Conservation (phyloP, 2,888 invertebrate genomes). For the Drosophila sordidula region DNA sequence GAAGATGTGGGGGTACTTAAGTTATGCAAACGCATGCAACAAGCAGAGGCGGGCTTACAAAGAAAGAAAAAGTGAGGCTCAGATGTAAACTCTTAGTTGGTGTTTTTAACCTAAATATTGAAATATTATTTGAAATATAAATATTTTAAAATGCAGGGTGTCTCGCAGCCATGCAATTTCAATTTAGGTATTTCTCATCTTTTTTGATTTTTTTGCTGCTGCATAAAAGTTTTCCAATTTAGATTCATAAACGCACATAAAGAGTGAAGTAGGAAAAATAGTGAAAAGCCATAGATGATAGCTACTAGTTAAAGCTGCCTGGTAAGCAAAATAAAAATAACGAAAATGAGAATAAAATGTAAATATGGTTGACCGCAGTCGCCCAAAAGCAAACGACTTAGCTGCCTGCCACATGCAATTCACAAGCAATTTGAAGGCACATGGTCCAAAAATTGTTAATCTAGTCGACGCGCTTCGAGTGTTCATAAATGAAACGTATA, state of each 20-base stretch:
- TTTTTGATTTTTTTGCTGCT: conserved; percentile 8
- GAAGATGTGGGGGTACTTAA: background rate
- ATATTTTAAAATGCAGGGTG: background rate
- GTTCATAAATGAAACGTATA: conserved; percentile 30
- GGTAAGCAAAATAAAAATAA: conserved; percentile 6
- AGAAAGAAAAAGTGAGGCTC: too few relatives aligned
- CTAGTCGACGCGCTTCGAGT: conserved; percentile 17
- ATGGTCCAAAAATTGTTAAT: conserved; percentile 40
- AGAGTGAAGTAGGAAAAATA: conserved; percentile 28
- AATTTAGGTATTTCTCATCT: background rate
- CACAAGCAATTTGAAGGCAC: conserved; percentile 36
- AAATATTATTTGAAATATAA: background rate
- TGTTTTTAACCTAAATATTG: background rate
- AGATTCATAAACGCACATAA: conserved; percentile 56
- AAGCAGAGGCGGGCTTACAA: too few relatives aligned
- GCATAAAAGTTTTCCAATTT: conserved; percentile 71
- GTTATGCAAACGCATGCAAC: background rate
- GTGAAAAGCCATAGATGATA: conserved; percentile 7
- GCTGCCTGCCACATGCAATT: conserved; percentile 37
- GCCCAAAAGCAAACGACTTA: conserved; percentile 15
- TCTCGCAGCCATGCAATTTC: background rate
- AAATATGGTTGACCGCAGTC: conserved; percentile 19
- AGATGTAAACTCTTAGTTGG: too few relatives aligned
- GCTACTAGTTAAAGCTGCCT: conserved; percentile 13
- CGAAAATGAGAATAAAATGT: conserved; percentile 6